phyloP scores from a whole-genome alignment of 1,140 invertebrate species.

The Gryon sp. region DNA sequence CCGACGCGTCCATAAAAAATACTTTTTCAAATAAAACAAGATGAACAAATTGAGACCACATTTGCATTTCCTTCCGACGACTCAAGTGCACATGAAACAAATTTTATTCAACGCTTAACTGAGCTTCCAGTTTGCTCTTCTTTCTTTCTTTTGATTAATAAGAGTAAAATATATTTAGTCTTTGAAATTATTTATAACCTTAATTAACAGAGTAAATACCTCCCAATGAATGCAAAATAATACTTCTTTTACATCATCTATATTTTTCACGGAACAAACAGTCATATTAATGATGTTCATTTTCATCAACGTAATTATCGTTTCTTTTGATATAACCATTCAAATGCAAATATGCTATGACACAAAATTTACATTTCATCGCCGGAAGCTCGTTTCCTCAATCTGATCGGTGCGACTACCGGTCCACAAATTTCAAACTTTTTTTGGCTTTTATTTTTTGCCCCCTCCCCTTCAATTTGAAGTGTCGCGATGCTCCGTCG shows the following conservation, averaged over 20 bases:
- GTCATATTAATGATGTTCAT: no score
- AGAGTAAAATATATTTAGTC: no score
- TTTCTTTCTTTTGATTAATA: no score
- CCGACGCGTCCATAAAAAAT: background rate
- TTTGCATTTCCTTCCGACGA: slow-evolving; percentile 9
- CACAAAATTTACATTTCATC: slow-evolving; percentile 12
- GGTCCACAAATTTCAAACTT: slow-evolving; percentile 40
- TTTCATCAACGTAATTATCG: no score
- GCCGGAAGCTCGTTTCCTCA: slow-evolving; percentile 49
- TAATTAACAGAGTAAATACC: no score
- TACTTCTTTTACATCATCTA: no score
- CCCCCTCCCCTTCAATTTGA: slow-evolving; percentile 9
- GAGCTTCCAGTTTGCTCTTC: no score
- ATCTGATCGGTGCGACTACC: slow-evolving; percentile 25
- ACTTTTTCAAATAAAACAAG: slow-evolving; percentile 24
- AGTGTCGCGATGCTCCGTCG: slow-evolving; percentile 19
- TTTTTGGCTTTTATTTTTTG: slow-evolving; percentile 5
- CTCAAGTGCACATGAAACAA: background rate
- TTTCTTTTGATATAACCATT: slow-evolving; percentile 11
- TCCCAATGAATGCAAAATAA: no score
- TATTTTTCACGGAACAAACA: no score
- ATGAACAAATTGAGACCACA: slow-evolving; percentile 34
- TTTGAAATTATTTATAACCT: no score
- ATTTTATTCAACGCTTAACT: no score
- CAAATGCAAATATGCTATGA: slow-evolving; percentile 8